Base-by-base conservation (phyloP, 2,113 vertebrate genomes). In the Thryonomys swinderianus region DNA sequence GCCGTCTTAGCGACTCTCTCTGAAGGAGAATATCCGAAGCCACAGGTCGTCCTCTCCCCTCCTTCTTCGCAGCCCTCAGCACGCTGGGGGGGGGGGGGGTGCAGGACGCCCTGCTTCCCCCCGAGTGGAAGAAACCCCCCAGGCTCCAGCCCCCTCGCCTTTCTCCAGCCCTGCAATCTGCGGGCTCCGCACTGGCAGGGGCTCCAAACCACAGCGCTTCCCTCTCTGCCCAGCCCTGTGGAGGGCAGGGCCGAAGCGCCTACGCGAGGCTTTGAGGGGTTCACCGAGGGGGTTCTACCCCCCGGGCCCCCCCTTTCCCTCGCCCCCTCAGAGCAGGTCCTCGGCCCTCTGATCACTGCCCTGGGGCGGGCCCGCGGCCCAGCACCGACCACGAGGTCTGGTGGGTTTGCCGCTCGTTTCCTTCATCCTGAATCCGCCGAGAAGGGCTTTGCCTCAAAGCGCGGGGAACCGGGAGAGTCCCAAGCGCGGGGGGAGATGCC, bases 261-360 rank as follows among this genome's bases (percentile, higher is more conserved):
- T 55, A n/a, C 51, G 13, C 30, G 8, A 48, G 14, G 23, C 32
- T 64, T 57, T 34, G 51, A 30, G 64, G 11, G 67, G 67, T 57
- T 90, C 83, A 96, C 67, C 93, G 81, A 90, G 90, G 78, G 57
- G 42, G 17, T 78, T 73, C 74, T 59, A 67, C 27, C 87, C 23
- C 34, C 61, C 3, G 18, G 55, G 25, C 48, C 40, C 90, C 87
- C 27, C 66, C 25, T 32, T 37, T 85, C 62, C 48, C 48, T 90
- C n/a, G 69, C 42, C 40, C 53, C 73, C 45, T 93, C 92, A 95
- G 82, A 96, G 82, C 79, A 67, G 69, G 55, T 51, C 78, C 86
- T 12, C 34, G 16, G 42, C 27, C 32, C 66, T 96, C 90, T 92
- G 92, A 82, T 90, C 51, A 18, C 34, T 79, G 85, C 85, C 61